phyloP scores from a whole-genome alignment of 2,888 invertebrate species.

The Cephus pulcher region DNA sequence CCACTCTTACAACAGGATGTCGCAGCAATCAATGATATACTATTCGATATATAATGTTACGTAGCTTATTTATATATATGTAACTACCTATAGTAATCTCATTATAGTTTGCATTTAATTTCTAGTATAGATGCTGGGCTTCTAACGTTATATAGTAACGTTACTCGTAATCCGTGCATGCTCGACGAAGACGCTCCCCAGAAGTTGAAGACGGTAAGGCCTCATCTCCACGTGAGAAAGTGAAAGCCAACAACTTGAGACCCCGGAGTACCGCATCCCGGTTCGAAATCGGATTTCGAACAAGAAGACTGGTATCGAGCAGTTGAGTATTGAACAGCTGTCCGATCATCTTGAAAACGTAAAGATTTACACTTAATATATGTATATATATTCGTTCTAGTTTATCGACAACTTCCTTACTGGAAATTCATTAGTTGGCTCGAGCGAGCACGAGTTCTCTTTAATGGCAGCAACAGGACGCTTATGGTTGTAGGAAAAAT shows the following conservation, averaged over 20 bases:
- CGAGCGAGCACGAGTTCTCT: neutral
- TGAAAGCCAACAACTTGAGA: slow-evolving; percentile 3
- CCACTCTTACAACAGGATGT: neutral
- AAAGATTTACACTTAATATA: neutral
- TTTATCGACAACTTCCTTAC: neutral
- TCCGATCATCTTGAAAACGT: slow-evolving; percentile 4
- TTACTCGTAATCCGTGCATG: slow-evolving; percentile 7
- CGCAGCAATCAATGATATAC: neutral
- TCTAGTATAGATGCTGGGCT: neutral
- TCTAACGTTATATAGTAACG: neutral
- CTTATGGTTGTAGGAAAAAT: neutral
- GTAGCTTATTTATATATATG: neutral
- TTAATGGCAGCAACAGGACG: neutral
- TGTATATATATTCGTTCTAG: neutral
- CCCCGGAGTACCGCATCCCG: slow-evolving; percentile 1
- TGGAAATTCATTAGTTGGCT: neutral
- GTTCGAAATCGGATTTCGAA: neutral
- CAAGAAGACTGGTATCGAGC: slow-evolving; percentile 1
- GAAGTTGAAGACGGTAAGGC: neutral
- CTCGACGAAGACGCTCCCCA: slow-evolving; percentile 7
- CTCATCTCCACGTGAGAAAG: slow-evolving; percentile 9
- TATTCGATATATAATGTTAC: neutral
- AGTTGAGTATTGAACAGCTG: neutral
- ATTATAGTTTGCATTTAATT: neutral
- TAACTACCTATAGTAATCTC: neutral